Percentiles rank a stretch among this genome's conserved stretches.
These are phyloP conservation scores for Alethe castanea DNA, from an alignment of 2,113 vertebrate genomes.

Conservation along the genomic window DNA sequence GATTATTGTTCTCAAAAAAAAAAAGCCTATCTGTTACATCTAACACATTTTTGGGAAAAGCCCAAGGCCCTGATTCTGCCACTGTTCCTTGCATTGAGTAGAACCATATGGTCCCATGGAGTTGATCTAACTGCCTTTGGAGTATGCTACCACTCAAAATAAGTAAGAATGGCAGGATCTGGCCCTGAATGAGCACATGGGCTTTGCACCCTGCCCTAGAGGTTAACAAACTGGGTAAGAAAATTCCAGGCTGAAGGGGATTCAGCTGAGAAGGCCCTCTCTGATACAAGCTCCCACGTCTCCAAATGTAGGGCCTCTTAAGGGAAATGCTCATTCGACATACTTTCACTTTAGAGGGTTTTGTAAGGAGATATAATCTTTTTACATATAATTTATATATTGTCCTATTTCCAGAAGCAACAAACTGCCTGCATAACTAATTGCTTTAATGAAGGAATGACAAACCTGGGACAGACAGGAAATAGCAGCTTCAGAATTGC, in stretches of 20 bases:
- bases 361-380: neutral
- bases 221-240: conserved; percentile 53
- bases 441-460: conserved; percentile 35
- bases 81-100: neutral
- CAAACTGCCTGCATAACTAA: conserved; percentile 22
- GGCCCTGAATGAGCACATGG: conserved; percentile 48
- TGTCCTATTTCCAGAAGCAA: neutral
- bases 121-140: conserved; percentile 38
- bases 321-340: neutral
- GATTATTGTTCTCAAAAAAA: conserved; percentile 49
- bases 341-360: neutral
- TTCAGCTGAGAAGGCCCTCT: conserved; percentile 22
- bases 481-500: neutral
- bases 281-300: neutral
- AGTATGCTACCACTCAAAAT: conserved; percentile 56
- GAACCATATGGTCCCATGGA: conserved; percentile 57
- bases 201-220: conserved; percentile 56
- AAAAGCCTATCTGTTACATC: conserved; percentile 39
- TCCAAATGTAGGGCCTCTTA: conserved; percentile 16
- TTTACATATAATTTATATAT: neutral
- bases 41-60: conserved; percentile 36
- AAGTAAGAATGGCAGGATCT: conserved; percentile 61
- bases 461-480: neutral
- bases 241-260: conserved; percentile 45
- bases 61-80: conserved; percentile 55